These are phyloP conservation scores for Heliconius charithonia DNA, from an alignment of 2,888 invertebrate genomes.

Conservation along the genomic window DNA sequence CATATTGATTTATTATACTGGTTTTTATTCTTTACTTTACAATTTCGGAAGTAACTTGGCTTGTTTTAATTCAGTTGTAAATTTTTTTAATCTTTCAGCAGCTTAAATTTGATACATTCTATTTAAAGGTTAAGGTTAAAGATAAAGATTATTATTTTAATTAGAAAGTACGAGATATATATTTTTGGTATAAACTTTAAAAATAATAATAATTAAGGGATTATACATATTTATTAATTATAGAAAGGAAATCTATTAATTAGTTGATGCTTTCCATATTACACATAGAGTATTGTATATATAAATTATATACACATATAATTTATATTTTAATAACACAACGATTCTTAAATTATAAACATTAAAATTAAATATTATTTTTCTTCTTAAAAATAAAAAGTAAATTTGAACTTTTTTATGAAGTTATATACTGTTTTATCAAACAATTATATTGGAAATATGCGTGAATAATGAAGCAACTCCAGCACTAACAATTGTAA, in stretches of 20 bases:
- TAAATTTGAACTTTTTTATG: background rate
- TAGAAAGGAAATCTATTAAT: background rate
- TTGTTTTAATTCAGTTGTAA: too few species aligned
- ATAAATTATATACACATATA: too few species aligned
- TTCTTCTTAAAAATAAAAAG: background rate
- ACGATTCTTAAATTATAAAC: background rate
- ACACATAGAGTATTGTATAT: too few species aligned
- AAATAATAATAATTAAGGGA: too few species aligned
- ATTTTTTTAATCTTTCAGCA: too few species aligned
- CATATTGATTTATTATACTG: background rate
- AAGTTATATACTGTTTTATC: background rate
- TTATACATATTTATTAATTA: too few species aligned
- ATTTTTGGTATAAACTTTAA: background rate
- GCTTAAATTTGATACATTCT: background rate
- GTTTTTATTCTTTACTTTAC: background rate
- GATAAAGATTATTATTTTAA: conserved; percentile 1
- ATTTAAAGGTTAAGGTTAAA: conserved; percentile 19
- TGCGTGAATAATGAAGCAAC: background rate
- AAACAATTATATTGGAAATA: conserved; percentile 1
- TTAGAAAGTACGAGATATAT: background rate
- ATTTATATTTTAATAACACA: background rate
- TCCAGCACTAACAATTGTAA: background rate
- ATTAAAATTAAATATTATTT: background rate
- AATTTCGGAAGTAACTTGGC: background rate
- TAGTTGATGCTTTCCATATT: background rate